phyloP scores from a whole-genome alignment of 2,113 vertebrate genomes.

The Rhinolophus ferrumequinum region DNA sequence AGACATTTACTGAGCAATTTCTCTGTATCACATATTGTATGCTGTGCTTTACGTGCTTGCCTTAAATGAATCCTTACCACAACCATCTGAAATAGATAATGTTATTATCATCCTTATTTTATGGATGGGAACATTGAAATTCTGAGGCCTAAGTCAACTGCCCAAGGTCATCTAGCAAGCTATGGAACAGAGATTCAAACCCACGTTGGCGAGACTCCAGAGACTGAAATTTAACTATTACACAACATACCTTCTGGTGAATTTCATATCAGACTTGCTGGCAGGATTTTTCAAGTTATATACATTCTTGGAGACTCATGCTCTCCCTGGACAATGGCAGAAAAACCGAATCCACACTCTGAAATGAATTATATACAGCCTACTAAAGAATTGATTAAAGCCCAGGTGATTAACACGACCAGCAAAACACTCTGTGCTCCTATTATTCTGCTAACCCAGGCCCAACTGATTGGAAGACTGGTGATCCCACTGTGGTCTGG shows the following conservation, averaged over 20 bases:
- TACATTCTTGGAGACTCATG: not conserved
- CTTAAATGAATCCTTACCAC: conserved; percentile 29
- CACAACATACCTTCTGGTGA: not conserved
- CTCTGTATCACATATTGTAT: not conserved
- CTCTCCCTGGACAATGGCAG: not conserved
- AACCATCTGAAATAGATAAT: conserved; percentile 1
- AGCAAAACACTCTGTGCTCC: not conserved
- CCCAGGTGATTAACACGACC: not conserved
- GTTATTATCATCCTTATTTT: conserved; percentile 7
- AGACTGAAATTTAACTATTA: not conserved
- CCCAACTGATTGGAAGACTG: not conserved
- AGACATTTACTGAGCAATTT: not conserved
- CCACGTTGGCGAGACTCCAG: not conserved
- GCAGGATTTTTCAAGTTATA: conserved; percentile 29
- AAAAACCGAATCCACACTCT: conserved; percentile 21
- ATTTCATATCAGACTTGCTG: conserved; percentile 27
- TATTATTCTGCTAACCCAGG: not conserved
- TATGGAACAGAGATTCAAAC: not conserved
- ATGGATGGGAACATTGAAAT: conserved; percentile 13
- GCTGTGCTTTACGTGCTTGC: not conserved
- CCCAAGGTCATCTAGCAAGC: conserved; percentile 11
- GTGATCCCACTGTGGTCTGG: no score
- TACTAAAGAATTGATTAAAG: conserved; percentile 35
- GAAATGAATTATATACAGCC: conserved; percentile 25
- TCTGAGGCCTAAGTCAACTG: not conserved